phyloP scores from a whole-genome alignment of 2,888 invertebrate genomes.

The Acanthococcus lagerstroemiae region DNA sequence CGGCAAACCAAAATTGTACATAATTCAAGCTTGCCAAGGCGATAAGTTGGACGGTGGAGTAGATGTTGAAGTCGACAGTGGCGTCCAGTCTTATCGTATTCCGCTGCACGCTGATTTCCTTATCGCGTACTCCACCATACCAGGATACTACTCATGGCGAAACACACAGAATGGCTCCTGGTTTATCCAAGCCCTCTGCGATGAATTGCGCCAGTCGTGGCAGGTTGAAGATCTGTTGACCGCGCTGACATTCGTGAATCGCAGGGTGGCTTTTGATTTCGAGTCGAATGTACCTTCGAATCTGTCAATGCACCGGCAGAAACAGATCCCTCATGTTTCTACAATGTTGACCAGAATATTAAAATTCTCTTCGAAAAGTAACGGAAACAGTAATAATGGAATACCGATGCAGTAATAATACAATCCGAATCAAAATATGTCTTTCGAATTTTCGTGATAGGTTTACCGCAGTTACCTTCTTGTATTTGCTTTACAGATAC shows the following conservation, averaged over 20 bases:
- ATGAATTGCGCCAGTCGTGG: conserved; percentile 64
- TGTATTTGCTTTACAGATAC: background rate
- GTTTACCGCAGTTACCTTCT: background rate
- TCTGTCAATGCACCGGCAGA: conserved; percentile 73
- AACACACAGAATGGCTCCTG: conserved; percentile 90
- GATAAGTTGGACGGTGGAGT: conserved; percentile 70
- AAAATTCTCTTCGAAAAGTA: conserved; percentile 46
- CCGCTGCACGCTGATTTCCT: conserved; percentile 89
- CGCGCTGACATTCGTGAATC: conserved; percentile 74
- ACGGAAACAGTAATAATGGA: background rate
- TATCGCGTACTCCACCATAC: conserved; percentile 87
- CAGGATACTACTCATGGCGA: conserved; percentile 90
- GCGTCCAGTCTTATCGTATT: conserved; percentile 58
- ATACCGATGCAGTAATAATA: background rate
- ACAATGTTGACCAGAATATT: conserved; percentile 80
- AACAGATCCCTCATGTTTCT: conserved; percentile 86
- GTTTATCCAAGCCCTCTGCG: conserved; percentile 88
- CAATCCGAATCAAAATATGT: background rate
- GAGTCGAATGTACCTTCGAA: conserved; percentile 77
- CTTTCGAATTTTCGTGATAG: background rate
- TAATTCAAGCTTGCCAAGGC: conserved; percentile 80
- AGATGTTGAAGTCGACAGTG: conserved; percentile 53
- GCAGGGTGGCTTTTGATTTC: conserved; percentile 78
- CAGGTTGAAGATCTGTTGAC: conserved; percentile 69
- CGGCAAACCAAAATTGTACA: conserved; percentile 65